Base-by-base conservation (phyloP, 2,888 invertebrate species). In the Meghimatium bilineatum region DNA sequence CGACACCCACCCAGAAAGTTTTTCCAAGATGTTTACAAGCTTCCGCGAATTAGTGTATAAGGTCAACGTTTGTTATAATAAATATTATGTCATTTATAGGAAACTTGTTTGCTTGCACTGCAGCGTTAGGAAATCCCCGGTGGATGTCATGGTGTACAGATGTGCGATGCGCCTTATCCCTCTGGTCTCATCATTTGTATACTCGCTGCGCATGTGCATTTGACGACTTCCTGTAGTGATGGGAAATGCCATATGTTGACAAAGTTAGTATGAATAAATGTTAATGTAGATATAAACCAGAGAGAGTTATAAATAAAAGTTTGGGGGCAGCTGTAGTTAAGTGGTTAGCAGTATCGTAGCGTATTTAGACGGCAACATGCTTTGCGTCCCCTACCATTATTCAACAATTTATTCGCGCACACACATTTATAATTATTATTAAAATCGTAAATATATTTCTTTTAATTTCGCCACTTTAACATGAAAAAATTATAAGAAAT, bases 1-100 rank as follows among this genome's bases (percentile, higher is more conserved):
- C 29, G 66, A 75, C 80, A 86, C 63, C 86, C 86, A 86, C 86
- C 84, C 86, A 84, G 60, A 71, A 56, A 76, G 84, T 77, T 63
- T 75, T 82, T 80, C 81, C 63, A 74, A 29, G 74, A 67, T 76
- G 84, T 76, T 79, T 82, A 82, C 74, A 82, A 81, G 76, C 76
- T 79, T 78, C 81, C 34, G 71, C 80, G 81, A 83, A 77, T 84
- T 81, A 83, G 82, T 87, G 87, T 87, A 86, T 87, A 87, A 87
- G 87, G 87, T 87, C 86, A 87, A 82, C 80, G 85, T 85, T 86
- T 86, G 87, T 86, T 86, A 85, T 85, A 87, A 86, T 86, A 87
- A 87, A 87, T 86, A 86, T 86, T 86, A 87, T 87, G 87, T 84
- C 86, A 86, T 82, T 86, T 86, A 85, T 82, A 66, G 71, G 80